These are phyloP conservation scores for Diorhabda elongata DNA, from an alignment of 1,140 invertebrate species.

Conservation along the genomic window DNA sequence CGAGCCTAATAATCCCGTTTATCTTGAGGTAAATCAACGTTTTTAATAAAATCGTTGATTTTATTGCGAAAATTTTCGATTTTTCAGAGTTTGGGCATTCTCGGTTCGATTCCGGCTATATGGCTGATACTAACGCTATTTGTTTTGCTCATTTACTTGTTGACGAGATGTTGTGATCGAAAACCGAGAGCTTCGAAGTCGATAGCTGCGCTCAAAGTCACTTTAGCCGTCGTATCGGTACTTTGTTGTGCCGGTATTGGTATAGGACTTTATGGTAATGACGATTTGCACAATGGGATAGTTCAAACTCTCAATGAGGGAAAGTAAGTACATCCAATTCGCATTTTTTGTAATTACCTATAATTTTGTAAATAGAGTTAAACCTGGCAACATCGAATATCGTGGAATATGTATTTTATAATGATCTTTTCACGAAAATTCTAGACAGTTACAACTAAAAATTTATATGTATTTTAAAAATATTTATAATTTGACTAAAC, in stretches of 20 bases:
- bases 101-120: slow-evolving; percentile 84
- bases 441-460: no score
- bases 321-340: slow-evolving; percentile 48
- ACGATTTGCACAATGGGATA: slow-evolving; percentile 87
- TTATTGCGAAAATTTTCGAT: slow-evolving; percentile 24
- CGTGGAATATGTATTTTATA: no score
- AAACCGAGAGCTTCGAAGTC: slow-evolving; percentile 79
- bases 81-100: slow-evolving; percentile 82
- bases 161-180: slow-evolving; percentile 90
- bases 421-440: no score
- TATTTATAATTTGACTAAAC: no score
- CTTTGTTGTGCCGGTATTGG: slow-evolving; percentile 75
- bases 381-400: no score
- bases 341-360: no score
- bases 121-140: slow-evolving; percentile 86
- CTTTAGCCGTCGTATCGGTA: slow-evolving; percentile 77
- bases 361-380: no score
- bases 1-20: slow-evolving; percentile 79
- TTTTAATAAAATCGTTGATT: neutral
- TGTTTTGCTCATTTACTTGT: slow-evolving; percentile 81
- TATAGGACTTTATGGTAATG: slow-evolving; percentile 85
- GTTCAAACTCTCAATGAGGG: slow-evolving; percentile 73
- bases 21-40: slow-evolving; percentile 73
- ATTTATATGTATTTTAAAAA: no score
- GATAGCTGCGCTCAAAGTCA: slow-evolving; percentile 78